Evolutionary conservation across 2,113 vertebrate genomes (phyloP).

Genomic region (Siniperca knerii): DNA sequence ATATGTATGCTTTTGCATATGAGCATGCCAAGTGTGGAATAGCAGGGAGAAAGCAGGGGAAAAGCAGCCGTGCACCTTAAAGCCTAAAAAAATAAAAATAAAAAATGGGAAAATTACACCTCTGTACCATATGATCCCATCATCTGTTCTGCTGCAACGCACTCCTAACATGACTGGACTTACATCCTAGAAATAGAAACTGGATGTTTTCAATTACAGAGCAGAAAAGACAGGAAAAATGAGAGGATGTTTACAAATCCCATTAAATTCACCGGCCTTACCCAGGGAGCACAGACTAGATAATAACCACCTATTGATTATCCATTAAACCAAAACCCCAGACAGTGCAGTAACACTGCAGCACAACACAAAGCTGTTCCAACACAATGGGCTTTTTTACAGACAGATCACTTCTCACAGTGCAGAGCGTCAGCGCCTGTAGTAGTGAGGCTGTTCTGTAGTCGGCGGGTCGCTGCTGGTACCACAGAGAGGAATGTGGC

Average conservation of each 20-base stretch:
- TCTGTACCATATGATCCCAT: slow-evolving; percentile 7
- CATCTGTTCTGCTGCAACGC: slow-evolving; percentile 25
- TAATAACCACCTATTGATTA: slow-evolving; percentile 85
- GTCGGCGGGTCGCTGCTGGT: slow-evolving; percentile 1
- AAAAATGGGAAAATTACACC: slow-evolving; percentile 7
- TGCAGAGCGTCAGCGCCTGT: slow-evolving; percentile 16
- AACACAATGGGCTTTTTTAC: slow-evolving; percentile 48
- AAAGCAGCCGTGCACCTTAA: neutral
- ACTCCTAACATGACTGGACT: slow-evolving; percentile 42
- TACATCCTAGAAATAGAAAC: slow-evolving; percentile 53
- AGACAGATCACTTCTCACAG: slow-evolving; percentile 56
- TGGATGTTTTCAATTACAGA: slow-evolving; percentile 77
- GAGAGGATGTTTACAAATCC: slow-evolving; percentile 81
- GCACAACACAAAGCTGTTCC: slow-evolving; percentile 47
- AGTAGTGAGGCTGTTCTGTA: slow-evolving; percentile 27
- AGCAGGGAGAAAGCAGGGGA: neutral
- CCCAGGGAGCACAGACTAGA: slow-evolving; percentile 70
- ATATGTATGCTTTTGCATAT: neutral
- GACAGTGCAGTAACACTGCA: slow-evolving; percentile 55
- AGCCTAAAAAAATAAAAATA: neutral
- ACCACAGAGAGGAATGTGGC: slow-evolving; percentile 50
- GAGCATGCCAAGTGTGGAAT: neutral
- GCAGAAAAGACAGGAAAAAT: slow-evolving; percentile 75
- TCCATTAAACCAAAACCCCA: slow-evolving; percentile 77
- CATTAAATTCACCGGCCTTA: slow-evolving; percentile 68